Conservation (phyloP, 2,113 vertebrate genomes). For the Uria lomvia region DNA sequence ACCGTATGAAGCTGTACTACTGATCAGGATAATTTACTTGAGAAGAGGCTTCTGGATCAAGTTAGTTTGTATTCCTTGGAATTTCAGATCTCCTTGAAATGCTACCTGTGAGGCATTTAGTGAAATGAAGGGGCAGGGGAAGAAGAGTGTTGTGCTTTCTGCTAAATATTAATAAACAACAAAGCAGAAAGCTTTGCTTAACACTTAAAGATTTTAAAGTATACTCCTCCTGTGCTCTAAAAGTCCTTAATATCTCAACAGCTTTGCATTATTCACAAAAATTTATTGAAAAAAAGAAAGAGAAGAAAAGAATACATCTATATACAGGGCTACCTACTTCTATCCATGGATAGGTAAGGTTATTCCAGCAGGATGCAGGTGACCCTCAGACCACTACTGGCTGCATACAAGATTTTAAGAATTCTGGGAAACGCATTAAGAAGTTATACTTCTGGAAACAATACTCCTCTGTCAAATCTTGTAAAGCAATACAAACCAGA, state of each 20-base stretch:
- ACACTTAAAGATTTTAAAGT: not conserved
- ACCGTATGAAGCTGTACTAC: not conserved
- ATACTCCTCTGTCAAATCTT: constrained; percentile 54
- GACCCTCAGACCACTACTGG: constrained; percentile 6
- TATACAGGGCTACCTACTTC: not conserved
- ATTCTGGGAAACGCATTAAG: constrained; percentile 65
- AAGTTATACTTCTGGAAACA: constrained; percentile 54
- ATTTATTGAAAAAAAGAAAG: not conserved
- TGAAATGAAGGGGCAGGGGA: not conserved
- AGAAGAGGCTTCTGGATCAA: not conserved
- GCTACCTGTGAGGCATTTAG: constrained; percentile 21
- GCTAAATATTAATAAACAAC: constrained; percentile 5
- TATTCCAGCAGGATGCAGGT: constrained; percentile 24
- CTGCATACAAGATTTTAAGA: constrained; percentile 35
- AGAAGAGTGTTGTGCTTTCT: constrained; percentile 8
- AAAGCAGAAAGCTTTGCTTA: constrained; percentile 1
- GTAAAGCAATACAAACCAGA: constrained; percentile 62
- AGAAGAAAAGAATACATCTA: not conserved
- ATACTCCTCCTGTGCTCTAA: not conserved
- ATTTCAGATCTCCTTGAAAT: constrained; percentile 1
- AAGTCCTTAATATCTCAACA: not conserved
- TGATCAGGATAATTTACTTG: not conserved
- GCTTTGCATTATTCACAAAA: not conserved
- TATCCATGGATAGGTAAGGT: not conserved
- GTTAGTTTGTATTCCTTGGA: not conserved